Evolutionary conservation across 2,113 vertebrate species (phyloP).

Genomic region (Crotalus horridus): DNA sequence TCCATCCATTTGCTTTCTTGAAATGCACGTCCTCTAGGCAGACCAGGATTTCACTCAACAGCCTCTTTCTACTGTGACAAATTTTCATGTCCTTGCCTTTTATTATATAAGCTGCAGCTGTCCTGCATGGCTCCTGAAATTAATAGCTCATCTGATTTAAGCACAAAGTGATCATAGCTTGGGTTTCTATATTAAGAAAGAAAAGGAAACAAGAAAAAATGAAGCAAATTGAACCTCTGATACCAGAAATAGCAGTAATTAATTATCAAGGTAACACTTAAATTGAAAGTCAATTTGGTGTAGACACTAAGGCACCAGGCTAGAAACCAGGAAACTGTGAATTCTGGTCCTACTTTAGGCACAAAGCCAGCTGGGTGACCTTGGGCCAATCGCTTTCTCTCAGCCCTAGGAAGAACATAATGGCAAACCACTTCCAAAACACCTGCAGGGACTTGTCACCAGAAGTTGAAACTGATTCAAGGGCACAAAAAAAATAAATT

Average conservation of each 20-base stretch:
- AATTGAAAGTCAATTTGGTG: background rate
- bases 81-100: background rate
- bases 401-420: background rate
- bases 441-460: background rate
- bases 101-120: background rate
- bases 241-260: background rate
- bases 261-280: background rate
- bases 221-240: background rate
- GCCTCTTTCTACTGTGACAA: background rate
- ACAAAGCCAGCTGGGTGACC: background rate
- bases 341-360: background rate
- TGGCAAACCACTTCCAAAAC: background rate
- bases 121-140: accelerated
- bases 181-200: conserved; percentile 2
- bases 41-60: background rate
- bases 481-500: background rate
- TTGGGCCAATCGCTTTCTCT: background rate
- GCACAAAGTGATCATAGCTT: background rate
- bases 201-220: background rate
- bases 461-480: background rate
- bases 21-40: background rate
- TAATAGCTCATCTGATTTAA: background rate
- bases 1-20: background rate
- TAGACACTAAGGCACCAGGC: background rate
- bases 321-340: background rate